Evolutionary conservation across 2,888 invertebrate species (phyloP).

Genomic region (Lasioglossum lativentre): DNA sequence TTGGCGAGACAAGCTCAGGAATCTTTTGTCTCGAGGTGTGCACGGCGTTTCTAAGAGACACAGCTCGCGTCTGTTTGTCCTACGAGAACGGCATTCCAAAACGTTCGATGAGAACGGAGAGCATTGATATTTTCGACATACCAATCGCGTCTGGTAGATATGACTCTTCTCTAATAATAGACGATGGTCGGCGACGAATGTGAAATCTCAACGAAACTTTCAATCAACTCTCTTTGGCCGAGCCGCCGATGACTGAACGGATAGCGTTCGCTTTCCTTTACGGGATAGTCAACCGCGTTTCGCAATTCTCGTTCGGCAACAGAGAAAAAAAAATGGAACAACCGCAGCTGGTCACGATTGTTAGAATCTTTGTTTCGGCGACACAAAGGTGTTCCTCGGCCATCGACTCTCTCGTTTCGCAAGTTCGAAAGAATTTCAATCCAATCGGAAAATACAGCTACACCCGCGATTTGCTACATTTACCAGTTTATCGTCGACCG

Average conservation of each 20-base stretch:
- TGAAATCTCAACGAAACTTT: constrained; percentile 48
- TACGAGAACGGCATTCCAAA: constrained; percentile 41
- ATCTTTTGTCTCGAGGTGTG: not conserved
- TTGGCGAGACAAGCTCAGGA: not conserved
- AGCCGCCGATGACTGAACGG: constrained; percentile 42
- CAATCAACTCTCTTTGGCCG: constrained; percentile 24
- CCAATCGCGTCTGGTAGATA: constrained; percentile 48
- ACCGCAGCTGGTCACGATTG: constrained; percentile 18
- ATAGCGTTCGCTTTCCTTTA: constrained; percentile 49
- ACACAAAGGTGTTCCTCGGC: constrained; percentile 12
- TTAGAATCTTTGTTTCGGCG: constrained; percentile 10
- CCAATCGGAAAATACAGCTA: not conserved
- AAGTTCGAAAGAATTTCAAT: not conserved
- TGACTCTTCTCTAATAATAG: constrained; percentile 59
- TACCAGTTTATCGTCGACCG: not conserved
- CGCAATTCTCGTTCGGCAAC: constrained; percentile 44
- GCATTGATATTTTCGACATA: constrained; percentile 36
- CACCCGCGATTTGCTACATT: not conserved
- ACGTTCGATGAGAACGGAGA: constrained; percentile 1
- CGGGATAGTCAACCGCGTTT: constrained; percentile 37
- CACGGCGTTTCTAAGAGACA: not conserved
- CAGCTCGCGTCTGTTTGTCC: constrained; percentile 16
- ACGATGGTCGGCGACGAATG: constrained; percentile 18
- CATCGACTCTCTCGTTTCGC: constrained; percentile 9
- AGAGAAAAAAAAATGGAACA: not conserved